Percentiles rank a stretch among this genome's conserved stretches.
phyloP scores from a whole-genome alignment of 2,113 vertebrate genomes.

The Spizaetus ornatus region DNA sequence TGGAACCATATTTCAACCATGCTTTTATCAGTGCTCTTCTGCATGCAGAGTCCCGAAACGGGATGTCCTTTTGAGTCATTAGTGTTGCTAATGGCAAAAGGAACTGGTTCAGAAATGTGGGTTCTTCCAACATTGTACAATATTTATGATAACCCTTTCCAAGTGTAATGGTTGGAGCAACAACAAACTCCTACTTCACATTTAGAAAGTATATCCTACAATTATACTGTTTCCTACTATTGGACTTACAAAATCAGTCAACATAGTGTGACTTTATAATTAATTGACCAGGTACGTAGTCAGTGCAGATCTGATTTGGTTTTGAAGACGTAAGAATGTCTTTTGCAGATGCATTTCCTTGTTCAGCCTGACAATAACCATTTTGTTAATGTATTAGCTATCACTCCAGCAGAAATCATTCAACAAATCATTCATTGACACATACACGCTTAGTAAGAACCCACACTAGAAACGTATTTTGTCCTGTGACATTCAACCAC shows the following conservation, averaged over 20 bases:
- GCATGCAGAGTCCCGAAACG: not conserved
- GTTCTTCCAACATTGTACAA: not conserved
- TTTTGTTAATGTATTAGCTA: not conserved
- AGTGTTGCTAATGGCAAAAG: not conserved
- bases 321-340: not conserved
- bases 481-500: not conserved
- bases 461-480: not conserved
- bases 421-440: not conserved
- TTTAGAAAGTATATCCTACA: not conserved
- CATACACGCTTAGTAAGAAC: fast-evolving
- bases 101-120: not conserved
- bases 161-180: not conserved
- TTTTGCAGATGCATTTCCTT: not conserved
- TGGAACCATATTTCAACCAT: not conserved
- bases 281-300: not conserved
- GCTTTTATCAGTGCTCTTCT: not conserved
- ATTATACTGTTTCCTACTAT: not conserved
- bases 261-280: not conserved
- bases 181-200: not conserved
- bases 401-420: not conserved
- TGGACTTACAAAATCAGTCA: not conserved
- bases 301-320: not conserved
- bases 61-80: not conserved
- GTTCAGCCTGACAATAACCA: not conserved
- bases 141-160: not conserved